Conservation (phyloP, 2,797 vertebrate species). For the Leontopithecus rosalia region DNA sequence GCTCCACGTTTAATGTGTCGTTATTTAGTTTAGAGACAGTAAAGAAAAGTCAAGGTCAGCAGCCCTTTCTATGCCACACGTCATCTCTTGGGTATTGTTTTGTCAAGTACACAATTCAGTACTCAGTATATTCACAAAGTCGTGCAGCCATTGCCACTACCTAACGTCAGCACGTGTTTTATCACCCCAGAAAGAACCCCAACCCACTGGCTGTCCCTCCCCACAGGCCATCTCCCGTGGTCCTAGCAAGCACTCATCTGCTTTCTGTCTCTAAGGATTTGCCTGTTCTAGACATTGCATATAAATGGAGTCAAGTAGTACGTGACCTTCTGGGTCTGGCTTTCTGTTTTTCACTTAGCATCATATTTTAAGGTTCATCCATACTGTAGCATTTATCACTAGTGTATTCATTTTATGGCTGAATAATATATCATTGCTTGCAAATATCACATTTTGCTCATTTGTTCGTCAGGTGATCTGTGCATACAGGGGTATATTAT, state of each 20-base stretch:
- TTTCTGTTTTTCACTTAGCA: neutral
- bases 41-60: neutral
- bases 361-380: too few relatives aligned
- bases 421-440: accelerated
- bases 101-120: neutral
- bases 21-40: neutral
- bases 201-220: neutral
- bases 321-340: neutral
- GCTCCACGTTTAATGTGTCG: neutral
- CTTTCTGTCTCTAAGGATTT: neutral
- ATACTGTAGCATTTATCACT: accelerated
- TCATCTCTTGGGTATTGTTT: neutral
- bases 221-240: neutral
- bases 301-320: accelerated
- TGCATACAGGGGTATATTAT: neutral
- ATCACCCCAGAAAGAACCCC: neutral
- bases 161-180: neutral
- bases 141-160: too few relatives aligned
- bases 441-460: neutral
- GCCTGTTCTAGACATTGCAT: accelerated
- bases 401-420: accelerated
- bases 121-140: neutral
- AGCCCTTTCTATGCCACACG: neutral
- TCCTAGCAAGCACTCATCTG: neutral
- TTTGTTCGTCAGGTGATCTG: accelerated